phyloP scores from a whole-genome alignment of 1,140 invertebrate species.

The Nylanderia fulva region DNA sequence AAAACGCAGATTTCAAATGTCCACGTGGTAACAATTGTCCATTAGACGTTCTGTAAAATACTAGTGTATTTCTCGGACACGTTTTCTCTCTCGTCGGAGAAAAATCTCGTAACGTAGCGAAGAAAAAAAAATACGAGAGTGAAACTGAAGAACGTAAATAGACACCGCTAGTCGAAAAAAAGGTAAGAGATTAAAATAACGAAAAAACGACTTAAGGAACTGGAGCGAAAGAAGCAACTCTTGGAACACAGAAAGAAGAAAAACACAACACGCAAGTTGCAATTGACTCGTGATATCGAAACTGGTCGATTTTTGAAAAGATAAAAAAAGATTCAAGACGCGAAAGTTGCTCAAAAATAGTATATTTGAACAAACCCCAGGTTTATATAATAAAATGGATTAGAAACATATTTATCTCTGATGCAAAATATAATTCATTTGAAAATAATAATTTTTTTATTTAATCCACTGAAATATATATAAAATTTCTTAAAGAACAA shows the following conservation, averaged over 20 bases:
- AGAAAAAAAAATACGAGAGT: slow-evolving; percentile 18
- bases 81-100: neutral
- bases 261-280: neutral
- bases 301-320: slow-evolving; percentile 4
- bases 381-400: neutral
- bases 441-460: neutral
- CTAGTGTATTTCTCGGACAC: slow-evolving; percentile 23
- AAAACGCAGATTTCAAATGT: neutral
- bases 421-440: neutral
- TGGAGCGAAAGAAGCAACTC: slow-evolving; percentile 19
- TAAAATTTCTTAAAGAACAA: slow-evolving; percentile 6
- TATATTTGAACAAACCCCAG: neutral
- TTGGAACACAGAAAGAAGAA: neutral
- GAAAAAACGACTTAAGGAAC: slow-evolving; percentile 6
- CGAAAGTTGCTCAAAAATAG: neutral
- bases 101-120: slow-evolving; percentile 34
- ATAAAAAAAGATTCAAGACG: slow-evolving; percentile 2
- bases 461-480: neutral
- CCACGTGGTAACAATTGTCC: neutral
- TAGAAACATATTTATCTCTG: neutral
- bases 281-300: neutral
- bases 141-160: slow-evolving; percentile 28
- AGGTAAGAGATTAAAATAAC: neutral
- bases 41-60: slow-evolving; percentile 10
- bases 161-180: slow-evolving; percentile 8